phyloP scores from a whole-genome alignment of 2,888 invertebrate species.

The Blera fallax region DNA sequence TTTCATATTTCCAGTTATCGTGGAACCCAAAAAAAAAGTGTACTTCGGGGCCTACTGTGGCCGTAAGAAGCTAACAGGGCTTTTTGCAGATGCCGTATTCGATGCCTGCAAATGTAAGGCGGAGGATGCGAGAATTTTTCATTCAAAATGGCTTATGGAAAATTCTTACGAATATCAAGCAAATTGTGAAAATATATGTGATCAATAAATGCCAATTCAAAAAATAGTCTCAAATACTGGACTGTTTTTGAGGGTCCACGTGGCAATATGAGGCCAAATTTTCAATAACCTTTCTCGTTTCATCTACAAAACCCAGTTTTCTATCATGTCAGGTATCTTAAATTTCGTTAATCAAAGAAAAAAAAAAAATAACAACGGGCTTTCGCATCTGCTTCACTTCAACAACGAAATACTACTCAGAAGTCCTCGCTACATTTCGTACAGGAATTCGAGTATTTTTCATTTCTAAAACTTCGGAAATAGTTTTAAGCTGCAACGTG shows the following conservation, averaged over 20 bases:
- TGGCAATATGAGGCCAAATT: constrained; percentile 28
- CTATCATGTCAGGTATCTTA: too few relatives aligned
- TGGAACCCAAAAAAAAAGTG: not conserved
- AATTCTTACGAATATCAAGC: constrained; percentile 6
- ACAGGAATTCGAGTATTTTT: too few relatives aligned
- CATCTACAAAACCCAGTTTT: too few relatives aligned
- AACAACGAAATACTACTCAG: too few relatives aligned
- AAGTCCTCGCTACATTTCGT: too few relatives aligned
- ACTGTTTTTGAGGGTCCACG: not conserved
- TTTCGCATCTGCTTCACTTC: too few relatives aligned
- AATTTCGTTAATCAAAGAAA: too few relatives aligned
- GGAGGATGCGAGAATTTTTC: not conserved
- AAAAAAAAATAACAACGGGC: too few relatives aligned
- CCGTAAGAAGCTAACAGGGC: not conserved
- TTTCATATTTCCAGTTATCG: constrained; percentile 16
- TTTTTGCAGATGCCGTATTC: not conserved
- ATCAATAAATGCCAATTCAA: not conserved
- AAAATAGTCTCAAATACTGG: too few relatives aligned
- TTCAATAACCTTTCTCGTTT: too few relatives aligned
- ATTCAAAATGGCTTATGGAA: not conserved
- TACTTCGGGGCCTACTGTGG: not conserved
- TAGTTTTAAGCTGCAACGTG: too few relatives aligned
- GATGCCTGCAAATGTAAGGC: not conserved
- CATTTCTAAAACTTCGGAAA: too few relatives aligned
- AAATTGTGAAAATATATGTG: not conserved